Evolutionary conservation across 2,113 vertebrate species (phyloP).

Genomic region (Mustela nigripes): DNA sequence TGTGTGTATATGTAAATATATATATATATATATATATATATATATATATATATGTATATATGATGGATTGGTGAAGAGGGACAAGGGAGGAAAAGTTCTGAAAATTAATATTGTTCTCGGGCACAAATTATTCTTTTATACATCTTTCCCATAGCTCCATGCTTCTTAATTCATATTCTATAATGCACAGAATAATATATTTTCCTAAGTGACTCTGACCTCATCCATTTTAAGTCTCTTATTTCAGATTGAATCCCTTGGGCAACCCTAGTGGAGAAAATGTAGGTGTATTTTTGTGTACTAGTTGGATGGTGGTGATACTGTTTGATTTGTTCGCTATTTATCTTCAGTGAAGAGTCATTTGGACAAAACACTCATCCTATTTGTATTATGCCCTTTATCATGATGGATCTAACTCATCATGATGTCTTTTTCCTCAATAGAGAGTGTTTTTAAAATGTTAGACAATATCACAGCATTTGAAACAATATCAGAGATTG

Average conservation of each 20-base stretch:
- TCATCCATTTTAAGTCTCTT: slow-evolving; percentile 48
- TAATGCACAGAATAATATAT: slow-evolving; percentile 11
- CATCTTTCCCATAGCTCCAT: background rate
- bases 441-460: slow-evolving; percentile 43
- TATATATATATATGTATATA: background rate
- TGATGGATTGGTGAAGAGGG: too few species aligned
- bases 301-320: background rate
- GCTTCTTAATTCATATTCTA: background rate
- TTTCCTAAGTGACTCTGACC: background rate
- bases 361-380: slow-evolving; percentile 32
- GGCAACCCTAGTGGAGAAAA: background rate
- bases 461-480: slow-evolving; percentile 33
- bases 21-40: background rate
- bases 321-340: background rate
- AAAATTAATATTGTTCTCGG: slow-evolving; percentile 11
- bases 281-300: slow-evolving; percentile 37
- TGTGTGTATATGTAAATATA: background rate
- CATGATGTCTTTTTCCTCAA: background rate
- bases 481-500: background rate
- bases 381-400: slow-evolving; percentile 51
- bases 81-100: background rate
- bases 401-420: slow-evolving; percentile 22
- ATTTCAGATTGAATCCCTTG: background rate
- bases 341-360: slow-evolving; percentile 48
- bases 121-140: background rate